Conservation (phyloP, 2,888 invertebrate species). For the Leistus spinibarbis region DNA sequence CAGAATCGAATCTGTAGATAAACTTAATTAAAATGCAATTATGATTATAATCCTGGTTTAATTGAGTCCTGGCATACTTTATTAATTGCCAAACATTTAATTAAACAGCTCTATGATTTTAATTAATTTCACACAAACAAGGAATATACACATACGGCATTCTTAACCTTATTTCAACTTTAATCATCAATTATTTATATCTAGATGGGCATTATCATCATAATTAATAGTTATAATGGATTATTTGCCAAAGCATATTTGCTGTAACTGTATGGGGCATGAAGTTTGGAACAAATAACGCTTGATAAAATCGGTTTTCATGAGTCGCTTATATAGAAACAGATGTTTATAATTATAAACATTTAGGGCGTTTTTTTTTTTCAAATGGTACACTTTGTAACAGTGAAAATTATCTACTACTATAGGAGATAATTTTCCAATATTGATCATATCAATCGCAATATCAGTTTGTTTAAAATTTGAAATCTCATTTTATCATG, state of each 20-base stretch:
- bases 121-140: neutral
- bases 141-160: neutral
- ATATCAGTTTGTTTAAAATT: too few species aligned
- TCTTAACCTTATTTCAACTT: neutral
- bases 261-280: too few species aligned
- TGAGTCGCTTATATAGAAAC: too few species aligned
- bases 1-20: neutral
- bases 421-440: too few species aligned
- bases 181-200: neutral
- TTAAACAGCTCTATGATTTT: neutral
- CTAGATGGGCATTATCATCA: neutral
- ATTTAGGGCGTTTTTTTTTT: too few species aligned
- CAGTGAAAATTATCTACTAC: too few species aligned
- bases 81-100: constrained; percentile 36
- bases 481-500: too few species aligned
- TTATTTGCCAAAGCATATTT: neutral
- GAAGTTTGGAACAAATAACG: too few species aligned
- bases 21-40: constrained; percentile 31
- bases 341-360: too few species aligned
- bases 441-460: too few species aligned
- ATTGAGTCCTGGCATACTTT: constrained; percentile 21
- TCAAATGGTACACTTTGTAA: too few species aligned
- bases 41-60: constrained; percentile 30
- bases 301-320: too few species aligned
- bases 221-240: neutral